Base-by-base conservation (phyloP, 2,113 vertebrate species). In the Gavialis gangeticus region DNA sequence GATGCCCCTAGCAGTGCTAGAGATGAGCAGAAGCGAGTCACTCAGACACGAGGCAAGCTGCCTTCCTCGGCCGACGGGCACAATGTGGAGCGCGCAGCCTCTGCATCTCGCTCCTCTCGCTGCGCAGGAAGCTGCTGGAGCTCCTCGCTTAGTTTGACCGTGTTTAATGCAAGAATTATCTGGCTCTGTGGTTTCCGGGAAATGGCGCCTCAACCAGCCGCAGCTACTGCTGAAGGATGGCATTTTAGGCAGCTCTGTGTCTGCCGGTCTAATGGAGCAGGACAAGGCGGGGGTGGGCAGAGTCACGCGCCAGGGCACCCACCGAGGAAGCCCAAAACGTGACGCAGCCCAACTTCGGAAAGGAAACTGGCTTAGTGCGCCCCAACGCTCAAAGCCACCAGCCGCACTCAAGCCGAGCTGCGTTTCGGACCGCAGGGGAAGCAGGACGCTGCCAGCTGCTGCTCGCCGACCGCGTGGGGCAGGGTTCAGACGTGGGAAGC, bases 101-200 rank as follows among this genome's bases (percentile, higher is more conserved):
- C 94, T 86, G 85, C 92, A 93, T 56, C 85, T 91, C 93, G 28
- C 94, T 96, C 94, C 94, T 96, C 91, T 55, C 90, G n/a, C 79
- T 87, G 94, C 88, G 78, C 95, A 94, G 96, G 97, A 97, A 97
- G 94, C 96, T 96, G 96, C 97, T 55, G 75, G 92, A 91, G 94
- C 34, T 63, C 63, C 77, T 86, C 71, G 94, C 95, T 93, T 96
- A 96, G 94, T 87, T 95, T 1, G 58, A 95, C 95, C 92, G 73
- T 93, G 92, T 90, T 92, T 81, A 75, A 83, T 89, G 82, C 76
- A 69, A 92, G 62, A 92, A 93, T 79, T 94, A 93, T 86, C 92
- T 94, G 88, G 75, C 91, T 12, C 1, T 59, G 93, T 56, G 92
- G 94, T 88, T 97, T 95, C 94, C 94, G 63, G 97, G 97, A 97